Conservation (phyloP, 2,888 invertebrate species). For the Drosophila neotestacea region DNA sequence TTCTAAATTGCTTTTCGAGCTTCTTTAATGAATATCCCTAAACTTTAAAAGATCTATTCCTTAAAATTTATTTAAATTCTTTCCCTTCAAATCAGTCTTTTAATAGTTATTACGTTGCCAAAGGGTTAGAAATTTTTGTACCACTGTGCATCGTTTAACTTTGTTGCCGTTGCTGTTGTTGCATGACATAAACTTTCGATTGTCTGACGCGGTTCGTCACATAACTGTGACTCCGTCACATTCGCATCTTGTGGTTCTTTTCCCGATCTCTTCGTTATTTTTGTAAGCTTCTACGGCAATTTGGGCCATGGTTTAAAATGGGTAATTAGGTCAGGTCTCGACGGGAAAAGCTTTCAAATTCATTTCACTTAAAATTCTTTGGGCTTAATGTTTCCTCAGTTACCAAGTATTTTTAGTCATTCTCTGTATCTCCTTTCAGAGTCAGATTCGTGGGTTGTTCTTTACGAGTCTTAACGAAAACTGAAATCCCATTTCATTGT, state of each 20-base stretch:
- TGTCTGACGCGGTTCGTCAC: constrained; percentile 71
- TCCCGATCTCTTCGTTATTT: constrained; percentile 52
- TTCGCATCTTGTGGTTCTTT: constrained; percentile 32
- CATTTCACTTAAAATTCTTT: constrained; percentile 79
- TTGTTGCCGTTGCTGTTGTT: constrained; percentile 35
- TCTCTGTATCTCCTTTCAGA: constrained; percentile 6
- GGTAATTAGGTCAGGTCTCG: constrained; percentile 79
- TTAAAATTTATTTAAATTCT: background rate
- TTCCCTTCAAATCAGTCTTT: background rate
- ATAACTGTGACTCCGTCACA: constrained; percentile 51
- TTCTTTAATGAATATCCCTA: background rate
- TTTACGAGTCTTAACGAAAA: constrained; percentile 68
- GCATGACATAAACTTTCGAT: constrained; percentile 82
- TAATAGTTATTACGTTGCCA: background rate
- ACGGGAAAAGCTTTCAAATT: constrained; percentile 78
- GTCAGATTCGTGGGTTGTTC: constrained; percentile 49
- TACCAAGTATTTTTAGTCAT: constrained; percentile 62
- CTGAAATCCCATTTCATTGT: constrained; percentile 45
- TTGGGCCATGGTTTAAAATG: constrained; percentile 66
- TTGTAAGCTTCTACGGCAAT: constrained; percentile 33
- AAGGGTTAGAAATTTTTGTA: constrained; percentile 2
- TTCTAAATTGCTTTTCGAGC: background rate
- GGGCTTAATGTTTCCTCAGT: constrained; percentile 55
- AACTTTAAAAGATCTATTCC: background rate
- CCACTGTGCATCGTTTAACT: constrained; percentile 39